Evolutionary conservation across 2,797 vertebrate species (phyloP).

Genomic region (Betta splendens): DNA sequence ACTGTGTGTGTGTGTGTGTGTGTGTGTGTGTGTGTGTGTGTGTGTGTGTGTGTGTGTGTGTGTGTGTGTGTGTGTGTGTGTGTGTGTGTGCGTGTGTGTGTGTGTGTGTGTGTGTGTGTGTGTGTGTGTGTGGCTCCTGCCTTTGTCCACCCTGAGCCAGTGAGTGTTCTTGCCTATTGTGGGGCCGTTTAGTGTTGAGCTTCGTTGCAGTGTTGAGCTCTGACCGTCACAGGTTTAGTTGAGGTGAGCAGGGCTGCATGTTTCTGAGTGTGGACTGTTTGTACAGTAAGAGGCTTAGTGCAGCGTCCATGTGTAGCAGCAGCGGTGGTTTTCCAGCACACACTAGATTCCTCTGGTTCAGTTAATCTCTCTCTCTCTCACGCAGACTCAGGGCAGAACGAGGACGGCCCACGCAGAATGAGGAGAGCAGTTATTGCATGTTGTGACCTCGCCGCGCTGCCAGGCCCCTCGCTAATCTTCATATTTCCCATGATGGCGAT

Average conservation of each 20-base stretch:
- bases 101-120: conserved; percentile 3
- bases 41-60: conserved; percentile 8
- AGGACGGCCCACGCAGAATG: neutral
- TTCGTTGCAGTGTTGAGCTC: too few species aligned
- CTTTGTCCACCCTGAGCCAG: too few species aligned
- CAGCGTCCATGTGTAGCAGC: conserved; percentile 28
- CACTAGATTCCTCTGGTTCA: conserved; percentile 13
- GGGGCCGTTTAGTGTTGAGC: too few species aligned
- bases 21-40: conserved; percentile 6
- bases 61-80: too few species aligned
- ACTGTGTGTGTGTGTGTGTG: conserved; percentile 75
- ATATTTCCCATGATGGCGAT: conserved; percentile 66
- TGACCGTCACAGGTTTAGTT: too few species aligned
- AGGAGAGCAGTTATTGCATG: conserved; percentile 4
- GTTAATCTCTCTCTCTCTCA: conserved; percentile 25
- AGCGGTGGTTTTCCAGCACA: conserved; percentile 21
- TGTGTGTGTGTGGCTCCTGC: conserved; percentile 9
- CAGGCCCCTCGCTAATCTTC: conserved; percentile 45
- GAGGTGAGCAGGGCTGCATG: too few species aligned
- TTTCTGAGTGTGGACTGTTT: neutral
- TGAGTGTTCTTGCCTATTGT: too few species aligned
- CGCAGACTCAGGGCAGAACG: conserved; percentile 7
- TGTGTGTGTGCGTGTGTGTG: conserved; percentile 64
- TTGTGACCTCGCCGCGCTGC: neutral
- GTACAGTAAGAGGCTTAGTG: conserved; percentile 56